These are phyloP conservation scores for Pelodiscus sinensis DNA, from an alignment of 2,113 vertebrate genomes.

Conservation along the genomic window DNA sequence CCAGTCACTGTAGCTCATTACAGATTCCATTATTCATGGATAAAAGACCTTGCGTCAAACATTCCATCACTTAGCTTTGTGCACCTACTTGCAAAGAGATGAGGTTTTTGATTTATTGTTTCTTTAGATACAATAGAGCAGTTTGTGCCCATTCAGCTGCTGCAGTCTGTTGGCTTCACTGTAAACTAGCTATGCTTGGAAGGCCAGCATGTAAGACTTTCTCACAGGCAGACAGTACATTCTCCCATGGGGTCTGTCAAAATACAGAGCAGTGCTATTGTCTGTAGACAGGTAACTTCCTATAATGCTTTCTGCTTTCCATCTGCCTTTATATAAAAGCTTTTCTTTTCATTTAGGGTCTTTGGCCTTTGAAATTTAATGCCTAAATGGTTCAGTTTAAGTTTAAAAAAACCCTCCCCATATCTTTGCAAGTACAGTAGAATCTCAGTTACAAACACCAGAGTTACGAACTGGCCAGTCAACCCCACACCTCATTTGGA, in stretches of 20 bases:
- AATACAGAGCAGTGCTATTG: neutral
- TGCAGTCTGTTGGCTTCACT: neutral
- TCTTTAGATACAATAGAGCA: neutral
- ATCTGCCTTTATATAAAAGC: neutral
- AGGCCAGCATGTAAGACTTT: neutral
- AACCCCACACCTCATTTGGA: no score
- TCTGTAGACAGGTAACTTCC: neutral
- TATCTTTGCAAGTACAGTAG: neutral
- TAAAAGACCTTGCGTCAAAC: neutral
- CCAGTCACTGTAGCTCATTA: neutral
- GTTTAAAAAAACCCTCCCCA: neutral
- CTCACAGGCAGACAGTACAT: neutral
- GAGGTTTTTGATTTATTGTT: neutral
- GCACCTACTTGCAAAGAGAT: neutral
- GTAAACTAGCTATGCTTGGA: neutral
- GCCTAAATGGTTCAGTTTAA: neutral
- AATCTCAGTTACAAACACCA: no score
- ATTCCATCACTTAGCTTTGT: neutral
- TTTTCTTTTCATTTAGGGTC: neutral
- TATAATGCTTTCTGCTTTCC: neutral
- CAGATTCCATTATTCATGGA: neutral
- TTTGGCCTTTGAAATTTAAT: neutral
- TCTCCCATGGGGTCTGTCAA: neutral
- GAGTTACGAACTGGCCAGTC: no score
- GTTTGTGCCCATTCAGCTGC: neutral